These are phyloP conservation scores for Kobus ellipsiprymnus DNA, from an alignment of 2,113 vertebrate genomes.

Conservation along the genomic window DNA sequence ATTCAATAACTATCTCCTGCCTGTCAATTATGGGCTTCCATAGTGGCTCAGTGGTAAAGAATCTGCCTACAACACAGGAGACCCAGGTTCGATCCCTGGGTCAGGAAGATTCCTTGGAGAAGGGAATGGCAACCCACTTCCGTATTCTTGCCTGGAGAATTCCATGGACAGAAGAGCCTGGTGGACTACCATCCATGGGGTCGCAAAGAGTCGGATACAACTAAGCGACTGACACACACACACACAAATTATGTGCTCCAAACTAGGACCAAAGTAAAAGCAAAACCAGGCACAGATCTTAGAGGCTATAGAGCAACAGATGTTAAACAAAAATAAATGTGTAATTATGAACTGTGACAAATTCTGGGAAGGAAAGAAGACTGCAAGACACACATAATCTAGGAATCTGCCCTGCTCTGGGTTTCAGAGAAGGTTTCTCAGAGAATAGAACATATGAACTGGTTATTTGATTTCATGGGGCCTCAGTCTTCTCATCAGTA, in stretches of 20 bases:
- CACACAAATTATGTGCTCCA: not conserved
- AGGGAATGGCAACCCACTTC: not conserved
- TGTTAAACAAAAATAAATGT: slow-evolving; percentile 8
- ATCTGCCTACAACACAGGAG: not conserved
- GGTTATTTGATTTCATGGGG: not conserved
- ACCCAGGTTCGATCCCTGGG: not conserved
- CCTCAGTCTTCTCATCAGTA: not conserved
- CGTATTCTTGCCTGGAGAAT: not conserved
- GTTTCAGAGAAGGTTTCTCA: not conserved
- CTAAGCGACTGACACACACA: not conserved
- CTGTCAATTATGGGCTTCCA: not conserved
- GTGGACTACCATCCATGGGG: not conserved
- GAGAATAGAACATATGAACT: not conserved
- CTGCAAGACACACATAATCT: no score
- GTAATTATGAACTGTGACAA: not conserved
- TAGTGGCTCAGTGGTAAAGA: not conserved
- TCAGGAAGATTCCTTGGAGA: not conserved
- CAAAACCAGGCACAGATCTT: not conserved
- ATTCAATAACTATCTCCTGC: not conserved
- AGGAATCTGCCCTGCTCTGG: not conserved
- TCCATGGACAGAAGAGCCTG: not conserved
- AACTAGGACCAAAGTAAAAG: not conserved
- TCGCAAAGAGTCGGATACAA: rapidly evolving
- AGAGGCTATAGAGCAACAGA: not conserved
- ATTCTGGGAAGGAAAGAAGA: not conserved